Conservation (phyloP, 2,888 invertebrate species). For the Enchytraeus crypticus region DNA sequence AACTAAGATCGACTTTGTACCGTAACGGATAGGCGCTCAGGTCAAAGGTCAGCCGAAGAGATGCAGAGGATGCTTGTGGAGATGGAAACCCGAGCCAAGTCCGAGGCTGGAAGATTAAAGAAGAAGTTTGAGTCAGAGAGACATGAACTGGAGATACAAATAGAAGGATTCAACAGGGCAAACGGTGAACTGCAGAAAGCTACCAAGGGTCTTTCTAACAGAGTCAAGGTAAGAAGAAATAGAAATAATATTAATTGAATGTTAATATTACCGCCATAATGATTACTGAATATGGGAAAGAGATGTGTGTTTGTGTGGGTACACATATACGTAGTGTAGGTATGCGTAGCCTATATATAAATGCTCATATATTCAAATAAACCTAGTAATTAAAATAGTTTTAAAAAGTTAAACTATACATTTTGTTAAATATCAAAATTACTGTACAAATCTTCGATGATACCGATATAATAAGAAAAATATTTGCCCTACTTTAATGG, state of each 20-base stretch:
- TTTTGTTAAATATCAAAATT: too few species aligned
- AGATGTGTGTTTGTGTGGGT: background rate
- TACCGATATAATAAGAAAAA: too few species aligned
- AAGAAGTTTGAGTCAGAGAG: slow-evolving; percentile 48
- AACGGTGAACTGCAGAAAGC: slow-evolving; percentile 70
- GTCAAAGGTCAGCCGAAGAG: slow-evolving; percentile 47
- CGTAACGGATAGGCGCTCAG: slow-evolving; percentile 23
- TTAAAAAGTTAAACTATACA: too few species aligned
- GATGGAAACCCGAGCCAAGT: slow-evolving; percentile 47
- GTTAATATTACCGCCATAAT: background rate
- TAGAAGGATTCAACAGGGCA: slow-evolving; percentile 27
- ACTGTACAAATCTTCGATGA: too few species aligned
- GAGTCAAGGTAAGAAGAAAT: slow-evolving; percentile 60
- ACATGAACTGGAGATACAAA: slow-evolving; percentile 41
- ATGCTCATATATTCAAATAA: too few species aligned
- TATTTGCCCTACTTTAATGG: too few species aligned
- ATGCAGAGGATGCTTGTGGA: slow-evolving; percentile 47
- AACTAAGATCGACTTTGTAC: too few species aligned
- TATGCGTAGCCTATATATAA: too few species aligned
- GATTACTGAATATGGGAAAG: background rate
- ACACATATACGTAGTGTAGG: background rate
- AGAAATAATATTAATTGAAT: too few species aligned
- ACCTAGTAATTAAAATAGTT: too few species aligned
- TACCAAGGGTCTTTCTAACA: slow-evolving; percentile 92
- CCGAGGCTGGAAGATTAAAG: slow-evolving; percentile 46